These are phyloP conservation scores for Acridotheres tristis DNA, from an alignment of 2,797 vertebrate genomes.

Conservation along the genomic window DNA sequence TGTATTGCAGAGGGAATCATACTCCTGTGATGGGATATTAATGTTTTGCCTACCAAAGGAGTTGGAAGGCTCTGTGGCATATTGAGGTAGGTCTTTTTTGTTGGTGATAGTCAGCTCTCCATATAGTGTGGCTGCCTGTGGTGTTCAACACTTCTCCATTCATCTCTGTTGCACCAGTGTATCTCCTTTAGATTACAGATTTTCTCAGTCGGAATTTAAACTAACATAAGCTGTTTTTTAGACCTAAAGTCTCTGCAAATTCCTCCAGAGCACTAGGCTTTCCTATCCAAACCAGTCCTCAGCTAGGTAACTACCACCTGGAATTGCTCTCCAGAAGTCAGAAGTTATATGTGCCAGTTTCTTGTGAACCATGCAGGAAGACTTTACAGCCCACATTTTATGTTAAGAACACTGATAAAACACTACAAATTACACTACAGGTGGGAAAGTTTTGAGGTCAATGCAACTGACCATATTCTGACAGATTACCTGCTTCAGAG, in stretches of 20 bases:
- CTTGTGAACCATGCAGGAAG: background rate
- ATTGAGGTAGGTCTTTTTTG: too few relatives aligned
- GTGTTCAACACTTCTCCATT: background rate
- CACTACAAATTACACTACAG: background rate
- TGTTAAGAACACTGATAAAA: background rate
- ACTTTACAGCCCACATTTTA: background rate
- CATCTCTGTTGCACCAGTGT: background rate
- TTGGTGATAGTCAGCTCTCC: background rate
- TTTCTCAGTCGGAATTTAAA: background rate
- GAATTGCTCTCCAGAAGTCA: background rate
- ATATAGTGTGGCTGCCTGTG: background rate
- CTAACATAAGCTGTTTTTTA: background rate
- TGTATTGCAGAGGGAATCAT: background rate
- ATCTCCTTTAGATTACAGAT: background rate
- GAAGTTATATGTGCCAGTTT: background rate
- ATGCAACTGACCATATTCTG: background rate
- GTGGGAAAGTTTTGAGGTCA: background rate
- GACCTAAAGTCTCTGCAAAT: background rate
- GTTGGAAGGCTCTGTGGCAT: background rate
- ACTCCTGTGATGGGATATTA: accelerated
- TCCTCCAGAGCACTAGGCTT: background rate
- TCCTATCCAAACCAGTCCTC: background rate
- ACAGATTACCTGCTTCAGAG: background rate
- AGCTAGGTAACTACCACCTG: background rate
- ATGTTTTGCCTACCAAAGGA: background rate